phyloP scores from a whole-genome alignment of 2,888 invertebrate species.

The Ophioninae sp. region DNA sequence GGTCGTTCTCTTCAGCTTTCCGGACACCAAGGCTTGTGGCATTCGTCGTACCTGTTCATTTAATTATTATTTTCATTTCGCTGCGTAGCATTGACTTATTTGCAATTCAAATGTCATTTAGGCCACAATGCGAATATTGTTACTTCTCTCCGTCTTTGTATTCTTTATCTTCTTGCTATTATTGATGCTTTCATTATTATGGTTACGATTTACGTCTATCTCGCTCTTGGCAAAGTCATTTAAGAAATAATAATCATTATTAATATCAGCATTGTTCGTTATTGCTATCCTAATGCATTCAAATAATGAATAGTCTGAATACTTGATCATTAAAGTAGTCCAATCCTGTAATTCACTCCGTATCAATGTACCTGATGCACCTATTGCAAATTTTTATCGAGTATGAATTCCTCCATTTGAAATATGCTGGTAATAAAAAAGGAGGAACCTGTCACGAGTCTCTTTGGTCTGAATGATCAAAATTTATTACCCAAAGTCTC shows the following conservation, averaged over 20 bases:
- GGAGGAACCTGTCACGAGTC: neutral
- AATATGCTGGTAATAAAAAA: neutral
- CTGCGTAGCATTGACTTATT: neutral
- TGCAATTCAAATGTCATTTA: neutral
- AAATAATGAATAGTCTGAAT: too few relatives aligned
- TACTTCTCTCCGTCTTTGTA: neutral
- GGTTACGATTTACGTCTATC: neutral
- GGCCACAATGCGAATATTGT: neutral
- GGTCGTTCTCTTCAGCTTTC: conserved; percentile 76
- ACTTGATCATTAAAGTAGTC: too few relatives aligned
- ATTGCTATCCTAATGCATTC: too few relatives aligned
- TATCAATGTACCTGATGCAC: neutral
- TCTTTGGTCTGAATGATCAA: neutral
- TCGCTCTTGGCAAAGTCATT: neutral
- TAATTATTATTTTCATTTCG: neutral
- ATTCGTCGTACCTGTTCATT: conserved; percentile 74
- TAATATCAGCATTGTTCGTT: neutral
- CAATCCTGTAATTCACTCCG: too few relatives aligned
- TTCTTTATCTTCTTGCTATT: neutral
- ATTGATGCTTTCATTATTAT: neutral
- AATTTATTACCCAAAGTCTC: neutral
- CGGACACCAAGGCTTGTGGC: conserved; percentile 75
- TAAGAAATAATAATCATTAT: neutral
- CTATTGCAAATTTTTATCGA: neutral
- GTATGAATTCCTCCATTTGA: neutral